Percentiles rank a stretch among this genome's conserved stretches.
Conservation (phyloP, 2,797 vertebrate genomes). For the Darevskia mixta region DNA sequence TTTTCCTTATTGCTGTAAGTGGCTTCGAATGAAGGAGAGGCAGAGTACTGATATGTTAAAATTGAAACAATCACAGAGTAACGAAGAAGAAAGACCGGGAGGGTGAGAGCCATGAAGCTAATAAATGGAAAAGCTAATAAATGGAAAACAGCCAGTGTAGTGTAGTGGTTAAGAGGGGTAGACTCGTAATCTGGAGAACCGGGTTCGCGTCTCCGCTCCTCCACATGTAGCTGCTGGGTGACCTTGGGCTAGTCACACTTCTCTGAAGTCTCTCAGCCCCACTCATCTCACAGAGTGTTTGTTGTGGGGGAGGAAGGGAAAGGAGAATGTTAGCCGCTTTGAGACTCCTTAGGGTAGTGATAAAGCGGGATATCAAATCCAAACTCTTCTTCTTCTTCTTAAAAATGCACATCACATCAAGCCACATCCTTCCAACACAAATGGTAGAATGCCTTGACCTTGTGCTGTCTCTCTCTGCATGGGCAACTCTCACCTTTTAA, state of each 20-base stretch:
- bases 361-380: no score
- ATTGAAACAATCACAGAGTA: not conserved
- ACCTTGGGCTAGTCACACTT: no score
- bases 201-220: no score
- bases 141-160: not conserved
- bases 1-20: not conserved
- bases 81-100: constrained; percentile 19
- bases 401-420: constrained; percentile 3
- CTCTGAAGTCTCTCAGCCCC: no score
- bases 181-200: no score
- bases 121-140: fast-evolving
- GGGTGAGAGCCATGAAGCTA: not conserved
- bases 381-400: not conserved
- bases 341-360: no score
- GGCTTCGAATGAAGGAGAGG: not conserved
- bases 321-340: no score
- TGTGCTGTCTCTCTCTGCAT: not conserved
- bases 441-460: not conserved
- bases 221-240: no score
- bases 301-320: no score
- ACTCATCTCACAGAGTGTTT: no score
- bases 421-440: constrained; percentile 2
- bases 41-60: not conserved
- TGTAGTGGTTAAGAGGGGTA: no score
- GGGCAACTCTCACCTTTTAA: not conserved